Evolutionary conservation across 2,113 vertebrate species (phyloP).

Genomic region (Montifringilla adamsi): DNA sequence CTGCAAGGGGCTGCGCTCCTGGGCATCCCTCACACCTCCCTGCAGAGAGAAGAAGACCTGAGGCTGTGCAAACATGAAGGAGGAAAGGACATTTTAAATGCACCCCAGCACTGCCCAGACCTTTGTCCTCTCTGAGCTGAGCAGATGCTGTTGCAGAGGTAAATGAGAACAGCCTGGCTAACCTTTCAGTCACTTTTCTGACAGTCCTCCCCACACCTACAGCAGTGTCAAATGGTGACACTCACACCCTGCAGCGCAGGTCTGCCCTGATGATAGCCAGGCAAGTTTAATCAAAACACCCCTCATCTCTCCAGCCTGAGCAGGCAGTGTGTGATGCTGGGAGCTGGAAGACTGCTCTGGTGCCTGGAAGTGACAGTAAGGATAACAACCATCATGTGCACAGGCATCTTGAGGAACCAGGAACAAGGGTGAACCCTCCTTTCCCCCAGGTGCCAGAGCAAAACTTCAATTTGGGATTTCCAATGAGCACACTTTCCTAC

Average conservation of each 20-base stretch:
- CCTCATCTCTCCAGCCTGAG: background rate
- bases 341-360: background rate
- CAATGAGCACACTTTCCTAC: accelerated
- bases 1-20: background rate
- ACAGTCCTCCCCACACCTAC: background rate
- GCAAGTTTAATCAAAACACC: background rate
- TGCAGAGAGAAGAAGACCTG: background rate
- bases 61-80: background rate
- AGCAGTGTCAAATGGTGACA: background rate
- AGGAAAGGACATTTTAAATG: background rate
- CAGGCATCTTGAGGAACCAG: accelerated
- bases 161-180: background rate
- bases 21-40: background rate
- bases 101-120: background rate
- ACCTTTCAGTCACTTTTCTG: accelerated
- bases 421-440: background rate
- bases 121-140: background rate
- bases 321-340: background rate
- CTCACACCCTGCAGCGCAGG: accelerated
- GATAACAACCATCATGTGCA: background rate
- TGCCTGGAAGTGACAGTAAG: background rate
- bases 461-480: background rate
- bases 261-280: accelerated
- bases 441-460: background rate
- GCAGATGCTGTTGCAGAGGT: background rate